Conservation (phyloP, 2,113 vertebrate species). For the Pseudolaguvia tuberculata region DNA sequence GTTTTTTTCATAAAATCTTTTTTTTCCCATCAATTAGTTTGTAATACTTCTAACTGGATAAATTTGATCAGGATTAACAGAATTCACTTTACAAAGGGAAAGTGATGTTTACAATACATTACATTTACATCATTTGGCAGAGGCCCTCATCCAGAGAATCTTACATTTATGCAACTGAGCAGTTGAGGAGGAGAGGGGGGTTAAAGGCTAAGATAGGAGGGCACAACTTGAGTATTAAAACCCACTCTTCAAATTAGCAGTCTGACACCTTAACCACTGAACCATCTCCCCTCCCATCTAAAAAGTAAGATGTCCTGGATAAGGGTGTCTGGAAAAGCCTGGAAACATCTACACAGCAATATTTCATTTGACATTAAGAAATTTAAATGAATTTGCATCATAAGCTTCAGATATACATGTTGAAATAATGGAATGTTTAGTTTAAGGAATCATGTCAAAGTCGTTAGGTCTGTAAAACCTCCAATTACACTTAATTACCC, state of each 20-base stretch:
- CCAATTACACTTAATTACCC: background rate
- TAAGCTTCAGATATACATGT: constrained; percentile 10
- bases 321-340: too few species aligned
- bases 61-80: background rate
- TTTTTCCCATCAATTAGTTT: background rate
- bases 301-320: too few species aligned
- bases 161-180: too few species aligned
- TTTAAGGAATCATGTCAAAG: background rate
- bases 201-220: too few species aligned
- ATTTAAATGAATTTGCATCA: background rate
- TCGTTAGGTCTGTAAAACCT: background rate
- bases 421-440: constrained; percentile 29
- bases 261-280: too few species aligned
- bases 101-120: too few species aligned
- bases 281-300: too few species aligned
- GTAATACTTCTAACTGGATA: constrained; percentile 6
- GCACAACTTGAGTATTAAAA: too few species aligned
- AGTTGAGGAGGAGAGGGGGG: too few species aligned
- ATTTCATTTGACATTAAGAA: constrained; percentile 7
- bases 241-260: too few species aligned
- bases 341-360: background rate
- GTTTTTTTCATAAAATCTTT: background rate
- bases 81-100: background rate
- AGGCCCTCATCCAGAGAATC: too few species aligned
- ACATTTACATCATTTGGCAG: too few species aligned